A percentile compares a stretch with the other conserved stretches of the same genome.
Conservation (phyloP, 1,140 invertebrate genomes). For the Scaptodrosophila lebanonensis region DNA sequence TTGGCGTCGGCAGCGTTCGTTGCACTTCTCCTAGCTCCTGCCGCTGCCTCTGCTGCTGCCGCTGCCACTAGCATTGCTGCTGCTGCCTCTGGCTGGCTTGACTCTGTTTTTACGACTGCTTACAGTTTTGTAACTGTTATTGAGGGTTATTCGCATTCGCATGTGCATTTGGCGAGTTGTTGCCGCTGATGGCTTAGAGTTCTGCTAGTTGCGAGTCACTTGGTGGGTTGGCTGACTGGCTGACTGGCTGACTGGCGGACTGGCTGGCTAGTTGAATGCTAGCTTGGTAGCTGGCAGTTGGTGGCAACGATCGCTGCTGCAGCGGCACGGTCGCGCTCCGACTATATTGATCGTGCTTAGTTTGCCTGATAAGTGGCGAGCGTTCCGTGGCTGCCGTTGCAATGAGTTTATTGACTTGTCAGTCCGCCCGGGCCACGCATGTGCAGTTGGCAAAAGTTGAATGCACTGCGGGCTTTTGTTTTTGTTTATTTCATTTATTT, state of each 20-base stretch:
- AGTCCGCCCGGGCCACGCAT: constrained; percentile 49
- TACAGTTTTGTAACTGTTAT: constrained; percentile 76
- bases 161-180: constrained; percentile 13
- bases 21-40: constrained; percentile 16
- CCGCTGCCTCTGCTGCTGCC: constrained; percentile 1
- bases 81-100: constrained; percentile 1
- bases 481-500: too few relatives aligned
- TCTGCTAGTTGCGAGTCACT: constrained; percentile 20
- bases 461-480: constrained; percentile 38
- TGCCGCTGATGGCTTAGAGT: too few relatives aligned
- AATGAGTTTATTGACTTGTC: constrained; percentile 49
- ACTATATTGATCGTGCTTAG: constrained; percentile 61
- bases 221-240: constrained; percentile 32
- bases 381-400: constrained; percentile 14
- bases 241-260: too few relatives aligned
- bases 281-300: constrained; percentile 11
- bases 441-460: constrained; percentile 68
- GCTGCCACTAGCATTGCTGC: constrained; percentile 1
- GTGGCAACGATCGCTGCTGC: constrained; percentile 35
- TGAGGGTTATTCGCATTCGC: constrained; percentile 65
- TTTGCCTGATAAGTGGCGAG: constrained; percentile 56
- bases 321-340: neutral
- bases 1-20: constrained; percentile 11
- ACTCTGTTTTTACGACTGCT: constrained; percentile 50
- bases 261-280: constrained; percentile 2